A percentile compares a stretch with the other conserved stretches of the same genome.
Conservation (phyloP, 2,888 invertebrate species). For the Lithophane socia region DNA sequence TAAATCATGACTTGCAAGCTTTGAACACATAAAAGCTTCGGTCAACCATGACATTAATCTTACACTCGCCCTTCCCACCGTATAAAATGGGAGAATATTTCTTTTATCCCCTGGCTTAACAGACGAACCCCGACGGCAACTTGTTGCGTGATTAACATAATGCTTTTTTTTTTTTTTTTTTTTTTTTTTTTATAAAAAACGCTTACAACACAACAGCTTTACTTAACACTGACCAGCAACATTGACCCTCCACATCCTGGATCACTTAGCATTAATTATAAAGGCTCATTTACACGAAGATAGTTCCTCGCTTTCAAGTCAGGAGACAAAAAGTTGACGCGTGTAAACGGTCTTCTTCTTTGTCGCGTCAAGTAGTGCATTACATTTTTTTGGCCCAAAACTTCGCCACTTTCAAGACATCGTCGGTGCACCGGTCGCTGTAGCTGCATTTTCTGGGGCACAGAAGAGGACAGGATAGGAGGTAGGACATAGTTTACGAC, state of each 20-base stretch:
- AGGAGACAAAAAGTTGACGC: background rate
- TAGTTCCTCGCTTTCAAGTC: background rate
- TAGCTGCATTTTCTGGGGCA: too few relatives aligned
- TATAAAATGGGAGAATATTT: conserved; percentile 40
- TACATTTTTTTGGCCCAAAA: too few relatives aligned
- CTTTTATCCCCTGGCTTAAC: conserved; percentile 40
- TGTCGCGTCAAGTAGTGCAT: too few relatives aligned
- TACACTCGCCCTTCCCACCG: background rate
- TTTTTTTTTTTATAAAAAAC: too few relatives aligned
- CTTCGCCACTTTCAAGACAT: too few relatives aligned
- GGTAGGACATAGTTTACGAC: too few relatives aligned
- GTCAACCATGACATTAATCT: conserved; percentile 34
- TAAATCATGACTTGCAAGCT: conserved; percentile 3
- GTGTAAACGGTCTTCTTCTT: background rate
- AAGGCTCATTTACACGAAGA: background rate
- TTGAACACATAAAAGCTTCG: background rate
- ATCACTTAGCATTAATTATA: conserved; percentile 32
- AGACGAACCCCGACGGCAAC: conserved; percentile 44
- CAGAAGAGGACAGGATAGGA: too few relatives aligned
- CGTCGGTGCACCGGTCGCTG: too few relatives aligned
- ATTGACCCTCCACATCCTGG: conserved; percentile 30
- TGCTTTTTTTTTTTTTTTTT: too few relatives aligned
- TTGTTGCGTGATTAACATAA: conserved; percentile 64
- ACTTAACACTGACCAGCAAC: conserved; percentile 53
- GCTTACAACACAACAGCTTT: too few relatives aligned